Base-by-base conservation (phyloP, 37 sponge, comb jelly and placozoan species). In the Oopsacas minuta region DNA sequence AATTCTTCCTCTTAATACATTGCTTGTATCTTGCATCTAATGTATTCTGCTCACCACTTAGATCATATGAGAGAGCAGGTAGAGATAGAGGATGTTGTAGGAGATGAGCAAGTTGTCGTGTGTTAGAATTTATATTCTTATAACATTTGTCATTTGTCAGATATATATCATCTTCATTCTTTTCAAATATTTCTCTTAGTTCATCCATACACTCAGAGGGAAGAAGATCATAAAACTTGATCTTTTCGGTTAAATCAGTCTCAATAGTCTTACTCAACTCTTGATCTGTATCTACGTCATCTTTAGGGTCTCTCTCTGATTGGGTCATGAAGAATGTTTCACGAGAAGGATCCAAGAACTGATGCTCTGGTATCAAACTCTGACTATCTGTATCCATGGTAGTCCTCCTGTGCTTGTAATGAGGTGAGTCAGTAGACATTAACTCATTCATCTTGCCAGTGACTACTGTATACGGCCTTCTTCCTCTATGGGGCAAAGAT, bases 261-360 rank as follows among this genome's bases (percentile, higher is more conserved):
- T 61, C 30, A 5, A 5, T 3, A 3, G 32, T 12, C 75, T 32
- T 25, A 3, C 30, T 12, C 75, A 3, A 25, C 30, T 61, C 75
- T 46, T 17, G 51, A 46, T 46, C 51, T 17, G 12, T 17, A 22
- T 17, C 51, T 17, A 22, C 51, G 17, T 46, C 51, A 5, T 61
- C 75, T 34, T 34, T 25, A 34, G 75, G 75, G 17, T 61, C 75
- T 34, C 30, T 3, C 30, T 61, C 75, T 12, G 75, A 61, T 12
- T 61, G 17, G 28, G 75, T 61, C 75, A 61, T 61, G 75, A 61
- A 61, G 75, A 61, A 61, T 25, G 75, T 61, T 34, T 61, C 75
- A 3, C 75, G 75, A n/a, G 75, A 61, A 34, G 75, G 75, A 3
- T 10, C 75, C 51, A 46, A 17, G 75, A 34, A 25, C 1, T 12